Percentiles rank a stretch among this genome's conserved stretches.
These are phyloP conservation scores for Tamias sibiricus DNA, from an alignment of 2,113 vertebrate genomes.

Conservation along the genomic window DNA sequence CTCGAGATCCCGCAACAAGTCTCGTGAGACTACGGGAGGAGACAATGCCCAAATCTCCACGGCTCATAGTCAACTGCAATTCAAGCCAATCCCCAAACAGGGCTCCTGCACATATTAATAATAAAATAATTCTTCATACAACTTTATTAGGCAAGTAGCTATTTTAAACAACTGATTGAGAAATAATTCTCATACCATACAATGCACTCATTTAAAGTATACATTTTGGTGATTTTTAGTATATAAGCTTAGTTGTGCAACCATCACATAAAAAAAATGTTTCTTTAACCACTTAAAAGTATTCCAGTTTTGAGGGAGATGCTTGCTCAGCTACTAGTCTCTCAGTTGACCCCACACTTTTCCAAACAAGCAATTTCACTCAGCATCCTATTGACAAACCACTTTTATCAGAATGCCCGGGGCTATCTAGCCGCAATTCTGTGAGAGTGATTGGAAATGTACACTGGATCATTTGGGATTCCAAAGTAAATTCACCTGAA, in stretches of 20 bases:
- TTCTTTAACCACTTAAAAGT: slow-evolving; percentile 49
- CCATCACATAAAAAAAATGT: accelerated
- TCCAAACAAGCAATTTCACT: slow-evolving; percentile 75
- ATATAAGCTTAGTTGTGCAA: background rate
- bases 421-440: slow-evolving; percentile 59
- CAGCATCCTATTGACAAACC: slow-evolving; percentile 72
- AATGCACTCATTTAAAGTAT: background rate
- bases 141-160: background rate
- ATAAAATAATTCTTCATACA: background rate
- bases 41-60: too few species aligned
- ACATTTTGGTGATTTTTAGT: background rate
- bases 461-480: slow-evolving; percentile 20
- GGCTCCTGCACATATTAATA: too few species aligned
- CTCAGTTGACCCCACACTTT: background rate
- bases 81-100: too few species aligned
- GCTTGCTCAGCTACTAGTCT: slow-evolving; percentile 50
- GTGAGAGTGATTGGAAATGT: slow-evolving; percentile 59
- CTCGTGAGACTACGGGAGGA: too few species aligned
- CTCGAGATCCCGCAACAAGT: too few species aligned
- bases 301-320: background rate
- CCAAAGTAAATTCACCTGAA: slow-evolving; percentile 65
- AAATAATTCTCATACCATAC: background rate
- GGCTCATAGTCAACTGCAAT: too few species aligned
- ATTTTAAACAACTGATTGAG: background rate
- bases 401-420: slow-evolving; percentile 66